Base-by-base conservation (phyloP, 2,888 invertebrate species). In the Nephrotoma appendiculata region DNA sequence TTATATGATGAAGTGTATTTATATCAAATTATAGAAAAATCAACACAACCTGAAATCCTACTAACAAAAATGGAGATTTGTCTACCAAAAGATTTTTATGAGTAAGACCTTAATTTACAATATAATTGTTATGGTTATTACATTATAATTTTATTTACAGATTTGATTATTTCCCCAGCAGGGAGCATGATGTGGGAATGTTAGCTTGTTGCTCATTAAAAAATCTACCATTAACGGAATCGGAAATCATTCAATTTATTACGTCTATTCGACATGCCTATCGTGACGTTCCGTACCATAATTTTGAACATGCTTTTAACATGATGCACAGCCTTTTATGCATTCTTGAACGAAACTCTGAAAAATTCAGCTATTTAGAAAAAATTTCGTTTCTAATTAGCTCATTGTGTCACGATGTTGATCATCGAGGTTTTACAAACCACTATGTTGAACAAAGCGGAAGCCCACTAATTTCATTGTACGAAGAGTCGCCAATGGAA, bases 221-320 rank as follows among this genome's bases (percentile, higher is more conserved):
- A 41, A 11, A 41, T 9, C n/a, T 83, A 6, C 41, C 3, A 1
- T 9, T 83, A 11, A n/a, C 9, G 12, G 11, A 6, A 41, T 91
- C 9, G 83, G 41, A 83, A 41, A 83, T 83, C 5, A 5, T 6
- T 90, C 43, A 92, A 88, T 94, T 94, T 89, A 90, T 93, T 0
- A 90, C 94, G 11, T 92, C 93, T 0, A 91, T 93, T 1, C 89
- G 89, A 87, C 91, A 92, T 87, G 90, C 90, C 87, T 94, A 94
- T 88, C 90, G 94, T 4, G 88, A 91, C 71, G 94, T 93, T 88
- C 92, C 94, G 0, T 95, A 94, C 88, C 94, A 94, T 88, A 94
- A 94, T 89, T 93, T 93, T 1, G 93, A 94, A 86, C 94, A 95
- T 88, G 94, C 94, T 0, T 94, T 94, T 89, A 93, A 92, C 86